phyloP scores from a whole-genome alignment of 1,140 invertebrate species.

The Tetraneura akinire region DNA sequence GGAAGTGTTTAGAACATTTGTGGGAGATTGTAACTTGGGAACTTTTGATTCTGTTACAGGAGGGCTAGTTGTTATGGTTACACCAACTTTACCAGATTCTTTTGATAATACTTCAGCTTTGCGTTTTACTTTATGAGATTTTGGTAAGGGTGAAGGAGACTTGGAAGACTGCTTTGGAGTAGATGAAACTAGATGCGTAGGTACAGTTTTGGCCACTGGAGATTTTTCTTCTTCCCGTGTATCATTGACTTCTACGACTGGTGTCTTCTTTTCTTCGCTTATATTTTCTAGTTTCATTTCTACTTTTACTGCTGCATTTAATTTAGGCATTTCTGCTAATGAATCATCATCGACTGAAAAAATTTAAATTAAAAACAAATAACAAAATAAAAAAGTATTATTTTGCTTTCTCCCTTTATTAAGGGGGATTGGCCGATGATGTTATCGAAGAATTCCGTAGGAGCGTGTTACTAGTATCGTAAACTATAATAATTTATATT shows the following conservation, averaged over 20 bases:
- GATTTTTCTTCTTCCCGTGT: conserved; percentile 59
- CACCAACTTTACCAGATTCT: conserved; percentile 85
- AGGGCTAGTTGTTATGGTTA: conserved; percentile 80
- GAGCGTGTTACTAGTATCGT: too few species aligned
- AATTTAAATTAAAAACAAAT: neutral
- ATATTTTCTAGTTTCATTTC: conserved; percentile 15
- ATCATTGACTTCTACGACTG: conserved; percentile 61
- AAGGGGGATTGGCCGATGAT: too few species aligned
- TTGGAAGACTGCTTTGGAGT: conserved; percentile 31
- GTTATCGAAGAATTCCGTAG: too few species aligned
- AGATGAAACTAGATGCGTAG: neutral
- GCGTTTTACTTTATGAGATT: conserved; percentile 68
- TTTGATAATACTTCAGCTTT: conserved; percentile 80
- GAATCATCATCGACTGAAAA: conserved; percentile 40
- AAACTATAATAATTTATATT: too few species aligned
- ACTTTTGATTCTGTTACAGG: conserved; percentile 64
- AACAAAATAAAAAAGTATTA: neutral
- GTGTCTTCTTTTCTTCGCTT: conserved; percentile 53
- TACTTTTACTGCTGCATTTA: conserved; percentile 39
- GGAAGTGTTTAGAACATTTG: conserved; percentile 23
- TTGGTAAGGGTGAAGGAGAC: conserved; percentile 55
- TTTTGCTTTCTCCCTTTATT: too few species aligned
- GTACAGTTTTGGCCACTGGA: neutral
- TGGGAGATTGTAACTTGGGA: conserved; percentile 55
- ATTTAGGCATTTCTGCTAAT: conserved; percentile 40